Evolutionary conservation across 1,140 invertebrate genomes (phyloP).

Genomic region (Ceratina japonica): DNA sequence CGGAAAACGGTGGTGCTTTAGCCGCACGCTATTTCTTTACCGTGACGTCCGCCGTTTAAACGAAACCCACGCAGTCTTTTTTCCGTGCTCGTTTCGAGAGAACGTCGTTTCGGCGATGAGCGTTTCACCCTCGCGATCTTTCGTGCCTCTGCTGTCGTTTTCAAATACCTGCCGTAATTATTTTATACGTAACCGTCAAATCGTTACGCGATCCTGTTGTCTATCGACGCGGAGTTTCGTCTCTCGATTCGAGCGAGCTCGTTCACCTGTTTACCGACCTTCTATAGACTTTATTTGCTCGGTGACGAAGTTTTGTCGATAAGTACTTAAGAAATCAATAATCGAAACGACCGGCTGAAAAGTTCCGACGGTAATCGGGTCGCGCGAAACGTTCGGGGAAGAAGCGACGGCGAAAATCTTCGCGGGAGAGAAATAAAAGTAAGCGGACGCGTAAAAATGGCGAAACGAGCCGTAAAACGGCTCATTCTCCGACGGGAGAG

Average conservation of each 20-base stretch:
- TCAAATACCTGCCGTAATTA: no score
- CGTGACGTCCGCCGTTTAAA: constrained; percentile 48
- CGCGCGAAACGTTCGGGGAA: background rate
- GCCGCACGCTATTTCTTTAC: constrained; percentile 58
- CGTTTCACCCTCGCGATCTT: background rate
- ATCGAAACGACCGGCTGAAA: no score
- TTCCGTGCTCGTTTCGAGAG: background rate
- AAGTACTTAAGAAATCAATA: no score
- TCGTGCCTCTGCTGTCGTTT: background rate
- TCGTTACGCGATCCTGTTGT: no score
- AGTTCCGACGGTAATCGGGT: no score
- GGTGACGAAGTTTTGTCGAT: no score
- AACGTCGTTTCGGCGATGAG: background rate
- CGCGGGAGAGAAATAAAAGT: constrained; percentile 14
- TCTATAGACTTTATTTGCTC: background rate
- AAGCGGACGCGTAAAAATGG: constrained; percentile 14
- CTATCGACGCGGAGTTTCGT: no score
- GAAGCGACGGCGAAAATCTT: background rate
- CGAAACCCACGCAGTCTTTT: constrained; percentile 33
- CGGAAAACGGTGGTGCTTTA: constrained; percentile 47
- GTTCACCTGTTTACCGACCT: background rate
- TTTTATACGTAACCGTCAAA: no score
- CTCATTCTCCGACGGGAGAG: background rate
- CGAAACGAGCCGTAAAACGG: constrained; percentile 36
- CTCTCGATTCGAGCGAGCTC: no score